Evolutionary conservation across 2,113 vertebrate genomes (phyloP).

Genomic region (Camarhynchus parvulus): DNA sequence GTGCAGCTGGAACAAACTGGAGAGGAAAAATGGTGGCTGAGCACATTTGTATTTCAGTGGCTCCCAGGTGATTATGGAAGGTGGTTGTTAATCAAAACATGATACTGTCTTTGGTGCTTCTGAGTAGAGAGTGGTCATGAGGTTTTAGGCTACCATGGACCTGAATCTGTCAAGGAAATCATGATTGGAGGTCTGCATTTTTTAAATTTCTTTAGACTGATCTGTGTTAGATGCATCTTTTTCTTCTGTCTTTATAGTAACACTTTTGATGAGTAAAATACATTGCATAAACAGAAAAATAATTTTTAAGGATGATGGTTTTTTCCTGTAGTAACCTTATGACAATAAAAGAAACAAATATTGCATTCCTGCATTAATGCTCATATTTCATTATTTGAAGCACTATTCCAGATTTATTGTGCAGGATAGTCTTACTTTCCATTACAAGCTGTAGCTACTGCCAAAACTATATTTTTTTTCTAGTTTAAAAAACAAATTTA

Average conservation of each 20-base stretch:
- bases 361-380: fast-evolving
- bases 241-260: background rate
- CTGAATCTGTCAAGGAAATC: background rate
- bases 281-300: background rate
- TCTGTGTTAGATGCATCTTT: background rate
- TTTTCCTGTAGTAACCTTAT: background rate
- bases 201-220: background rate
- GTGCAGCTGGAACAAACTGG: background rate
- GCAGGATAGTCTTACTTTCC: background rate
- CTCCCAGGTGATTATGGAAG: background rate
- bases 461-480: background rate
- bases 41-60: background rate
- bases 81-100: background rate
- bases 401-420: background rate
- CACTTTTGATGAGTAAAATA: background rate
- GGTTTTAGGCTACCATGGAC: background rate
- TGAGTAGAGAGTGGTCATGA: background rate
- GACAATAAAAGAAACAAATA: background rate
- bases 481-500: background rate
- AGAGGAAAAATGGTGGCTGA: background rate
- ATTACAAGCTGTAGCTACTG: background rate
- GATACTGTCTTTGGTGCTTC: background rate
- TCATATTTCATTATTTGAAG: background rate
- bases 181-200: background rate
- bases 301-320: background rate